These are phyloP conservation scores for Cololabis saira DNA, from an alignment of 2,113 vertebrate genomes.

Conservation along the genomic window DNA sequence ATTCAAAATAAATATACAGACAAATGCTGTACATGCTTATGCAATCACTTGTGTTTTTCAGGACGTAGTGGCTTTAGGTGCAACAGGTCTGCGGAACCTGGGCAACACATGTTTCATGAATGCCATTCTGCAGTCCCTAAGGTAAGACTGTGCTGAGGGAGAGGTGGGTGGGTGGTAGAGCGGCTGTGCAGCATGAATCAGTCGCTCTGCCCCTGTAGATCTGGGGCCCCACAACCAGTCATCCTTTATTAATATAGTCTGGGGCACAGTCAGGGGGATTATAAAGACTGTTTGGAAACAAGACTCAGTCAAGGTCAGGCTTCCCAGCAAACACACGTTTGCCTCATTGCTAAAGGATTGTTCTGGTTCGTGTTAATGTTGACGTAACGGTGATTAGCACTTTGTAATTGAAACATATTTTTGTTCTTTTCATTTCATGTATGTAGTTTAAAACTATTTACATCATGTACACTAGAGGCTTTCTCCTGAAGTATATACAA, in stretches of 20 bases:
- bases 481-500: no score
- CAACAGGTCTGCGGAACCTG: constrained; percentile 94
- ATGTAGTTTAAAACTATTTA: no score
- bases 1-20: neutral
- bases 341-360: neutral
- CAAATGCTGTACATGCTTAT: neutral
- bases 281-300: constrained; percentile 54
- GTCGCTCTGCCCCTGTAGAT: constrained; percentile 37
- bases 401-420: no score
- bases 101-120: constrained; percentile 99
- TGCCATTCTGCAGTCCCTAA: constrained; percentile 97
- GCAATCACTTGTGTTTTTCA: constrained; percentile 55
- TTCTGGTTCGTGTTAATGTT: neutral
- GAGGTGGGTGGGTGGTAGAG: constrained; percentile 31
- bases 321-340: constrained; percentile 14
- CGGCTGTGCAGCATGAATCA: constrained; percentile 25
- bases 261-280: constrained; percentile 60
- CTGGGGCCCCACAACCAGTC: constrained; percentile 53
- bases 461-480: no score
- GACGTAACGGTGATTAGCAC: neutral
- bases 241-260: constrained; percentile 71
- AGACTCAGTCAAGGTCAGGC: constrained; percentile 33
- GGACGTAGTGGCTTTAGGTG: constrained; percentile 87
- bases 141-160: constrained; percentile 78
- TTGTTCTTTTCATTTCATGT: no score